Evolutionary conservation across 2,888 invertebrate species (phyloP), one percentile per base, ranked within the genome.

Genomic region (Agriopis marginaria): DNA sequence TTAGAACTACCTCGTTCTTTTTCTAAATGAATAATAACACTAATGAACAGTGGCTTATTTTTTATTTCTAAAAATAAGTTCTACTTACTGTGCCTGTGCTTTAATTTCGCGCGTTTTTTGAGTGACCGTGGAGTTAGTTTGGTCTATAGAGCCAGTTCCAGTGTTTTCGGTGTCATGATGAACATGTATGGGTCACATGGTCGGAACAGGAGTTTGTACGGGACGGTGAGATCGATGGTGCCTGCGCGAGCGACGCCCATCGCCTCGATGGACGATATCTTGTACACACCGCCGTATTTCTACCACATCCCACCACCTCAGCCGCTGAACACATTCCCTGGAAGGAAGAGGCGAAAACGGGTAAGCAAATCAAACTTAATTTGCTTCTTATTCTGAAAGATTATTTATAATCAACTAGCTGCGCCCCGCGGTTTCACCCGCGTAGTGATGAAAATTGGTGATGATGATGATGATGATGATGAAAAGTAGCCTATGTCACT

Each of bases 271-370:
- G 93, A 93, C 53, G 93, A 94, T 59, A 73, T 92, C 50, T 66
- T 92, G 76, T 91, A 84, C 73, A 85, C 86, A 1, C 89, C 92
- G 53, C 91, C 92, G 10, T 93, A 93, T 77, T 92, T 93, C 80
- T 93, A 91, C 82, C 94, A 93, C 75, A 85, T 93, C 60, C 93
- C 92, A 69, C 92, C 93, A 7, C 90, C 88, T 54, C 91, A 90
- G 75, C 86, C 91, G 11, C 75, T 92, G 64, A 92, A 91, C 80
- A 94, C 94, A 11, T 93, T 89, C 79, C 94, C 94, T 87, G 92
- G 91, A 73, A 91, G 93, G 69, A 93, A 93, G 69, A 89, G 90
- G 77, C 88, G 92, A 54, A 94, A 93, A 86, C 82, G 88, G 89
- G 94, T 94, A 85, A 77, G 80, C 50, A 17, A 50, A 3, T 3